Evolutionary conservation across 2,888 invertebrate species (phyloP), one percentile per base, ranked within the genome.

Genomic region (Glyphotaelius pellucidus): DNA sequence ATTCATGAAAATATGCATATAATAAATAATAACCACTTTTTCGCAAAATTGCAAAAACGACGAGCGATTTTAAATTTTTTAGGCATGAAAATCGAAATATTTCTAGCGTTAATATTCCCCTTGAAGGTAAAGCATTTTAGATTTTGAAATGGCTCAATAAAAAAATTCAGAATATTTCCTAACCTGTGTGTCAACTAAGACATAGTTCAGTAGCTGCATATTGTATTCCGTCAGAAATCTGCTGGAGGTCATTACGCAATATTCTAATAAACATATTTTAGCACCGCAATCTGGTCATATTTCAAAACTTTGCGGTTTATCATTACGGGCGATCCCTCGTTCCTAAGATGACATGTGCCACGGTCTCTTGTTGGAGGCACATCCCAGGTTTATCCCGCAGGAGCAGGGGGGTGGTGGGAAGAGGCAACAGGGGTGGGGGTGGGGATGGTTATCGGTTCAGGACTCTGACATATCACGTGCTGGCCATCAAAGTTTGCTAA

Each of bases 251-350:
- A 25, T 67, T n/a, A 67, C 9, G 9, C 67, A 67, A n/a, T n/a
- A 67, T 67, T 67, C 67, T 67, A 67, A 67, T 67, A 67, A 67
- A 67, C 25, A 25, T 67, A 67, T 67, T 67, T 67, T 7, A 67
- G 67, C 67, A 67, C 67, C 67, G 9, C 67, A 67, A 47, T 87
- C 67, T 67, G 52, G 67, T 9, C 31, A 31, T 67, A 52, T 87
- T 87, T 31, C 31, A 31, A 67, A 86, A 87, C 31, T 87, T 87
- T 67, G 52, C 87, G 67, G 87, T 47, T 87, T 67, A 32, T 67
- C 87, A 87, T 67, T 67, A 87, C 32, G 87, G 87, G 52, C 87
- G 32, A 67, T 52, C 52, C 87, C 87, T 52, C 87, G 87, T 87
- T 15, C 15, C 31, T 87, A 19, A 87, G 87, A 87, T 52, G 87